A percentile compares a stretch with the other conserved stretches of the same genome.
Conservation (phyloP, 1,140 invertebrate genomes). For the Zaprionus davidi region DNA sequence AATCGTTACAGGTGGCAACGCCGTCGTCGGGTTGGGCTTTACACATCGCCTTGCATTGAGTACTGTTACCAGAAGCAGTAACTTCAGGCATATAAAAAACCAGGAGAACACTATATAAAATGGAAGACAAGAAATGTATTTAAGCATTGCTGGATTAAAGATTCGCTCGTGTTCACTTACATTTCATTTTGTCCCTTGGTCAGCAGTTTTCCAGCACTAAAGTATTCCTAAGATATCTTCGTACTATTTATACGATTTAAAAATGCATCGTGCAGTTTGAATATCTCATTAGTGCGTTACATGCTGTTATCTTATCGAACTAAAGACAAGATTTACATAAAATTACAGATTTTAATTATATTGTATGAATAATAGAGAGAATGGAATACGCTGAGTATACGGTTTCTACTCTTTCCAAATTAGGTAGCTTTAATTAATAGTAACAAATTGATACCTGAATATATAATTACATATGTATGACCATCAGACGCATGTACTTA, state of each 20-base stretch:
- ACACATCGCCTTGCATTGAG: conserved; percentile 51
- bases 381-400: too few relatives aligned
- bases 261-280: conserved; percentile 31
- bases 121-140: conserved; percentile 2
- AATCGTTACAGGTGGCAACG: conserved; percentile 1
- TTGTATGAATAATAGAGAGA: not conserved
- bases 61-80: conserved; percentile 49
- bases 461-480: not conserved
- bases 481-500: not conserved
- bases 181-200: conserved; percentile 48
- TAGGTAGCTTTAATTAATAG: not conserved
- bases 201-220: conserved; percentile 22
- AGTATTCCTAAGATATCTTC: not conserved
- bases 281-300: conserved; percentile 62
- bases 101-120: conserved; percentile 49
- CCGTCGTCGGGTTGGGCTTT: conserved; percentile 16
- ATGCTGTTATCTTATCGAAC: conserved; percentile 43
- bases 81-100: conserved; percentile 55
- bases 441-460: not conserved
- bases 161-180: conserved; percentile 41
- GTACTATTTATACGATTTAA: conserved; percentile 57
- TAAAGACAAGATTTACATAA: conserved; percentile 18
- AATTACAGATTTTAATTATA: conserved; percentile 26
- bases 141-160: not conserved
- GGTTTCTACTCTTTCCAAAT: too few relatives aligned